Evolutionary conservation across 2,888 invertebrate species (phyloP).

Genomic region (Coelinius sp.): DNA sequence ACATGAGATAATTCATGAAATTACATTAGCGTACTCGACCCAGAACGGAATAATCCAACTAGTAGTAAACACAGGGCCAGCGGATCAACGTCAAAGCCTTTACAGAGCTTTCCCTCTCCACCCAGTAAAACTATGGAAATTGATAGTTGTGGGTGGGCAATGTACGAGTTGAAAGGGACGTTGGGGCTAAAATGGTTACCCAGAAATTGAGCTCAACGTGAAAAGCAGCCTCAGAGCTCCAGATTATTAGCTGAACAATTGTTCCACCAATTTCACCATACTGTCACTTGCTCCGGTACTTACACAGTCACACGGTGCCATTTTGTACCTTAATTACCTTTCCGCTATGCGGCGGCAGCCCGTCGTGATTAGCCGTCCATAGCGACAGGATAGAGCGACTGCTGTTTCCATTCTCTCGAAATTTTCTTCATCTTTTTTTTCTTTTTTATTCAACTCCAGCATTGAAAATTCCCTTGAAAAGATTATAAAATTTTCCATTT

Average conservation of each 20-base stretch:
- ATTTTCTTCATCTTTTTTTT: neutral
- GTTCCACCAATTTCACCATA: conserved; percentile 30
- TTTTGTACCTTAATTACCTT: conserved; percentile 34
- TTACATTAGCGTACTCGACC: conserved; percentile 1
- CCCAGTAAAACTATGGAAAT: conserved; percentile 6
- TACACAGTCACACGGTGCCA: conserved; percentile 16
- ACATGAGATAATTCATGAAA: conserved; percentile 18
- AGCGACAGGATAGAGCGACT: neutral
- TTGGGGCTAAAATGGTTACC: conserved; percentile 12
- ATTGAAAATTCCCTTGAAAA: conserved; percentile 3
- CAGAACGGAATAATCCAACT: conserved; percentile 20
- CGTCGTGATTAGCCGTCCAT: conserved; percentile 31
- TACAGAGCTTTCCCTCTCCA: neutral
- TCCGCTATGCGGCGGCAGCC: conserved; percentile 17
- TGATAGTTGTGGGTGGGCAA: conserved; percentile 19
- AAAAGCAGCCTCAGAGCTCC: neutral
- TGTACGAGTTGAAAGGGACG: conserved; percentile 5
- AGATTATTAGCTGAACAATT: conserved; percentile 38
- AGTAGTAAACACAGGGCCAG: conserved; percentile 13
- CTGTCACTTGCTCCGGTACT: conserved; percentile 4
- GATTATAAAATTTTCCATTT: neutral
- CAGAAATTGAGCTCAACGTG: conserved; percentile 15
- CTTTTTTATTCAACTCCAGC: neutral
- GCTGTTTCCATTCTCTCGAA: conserved; percentile 11
- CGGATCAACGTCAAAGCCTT: conserved; percentile 17